Evolutionary conservation across 2,113 vertebrate genomes (phyloP).

Genomic region (Desmodus rotundus): DNA sequence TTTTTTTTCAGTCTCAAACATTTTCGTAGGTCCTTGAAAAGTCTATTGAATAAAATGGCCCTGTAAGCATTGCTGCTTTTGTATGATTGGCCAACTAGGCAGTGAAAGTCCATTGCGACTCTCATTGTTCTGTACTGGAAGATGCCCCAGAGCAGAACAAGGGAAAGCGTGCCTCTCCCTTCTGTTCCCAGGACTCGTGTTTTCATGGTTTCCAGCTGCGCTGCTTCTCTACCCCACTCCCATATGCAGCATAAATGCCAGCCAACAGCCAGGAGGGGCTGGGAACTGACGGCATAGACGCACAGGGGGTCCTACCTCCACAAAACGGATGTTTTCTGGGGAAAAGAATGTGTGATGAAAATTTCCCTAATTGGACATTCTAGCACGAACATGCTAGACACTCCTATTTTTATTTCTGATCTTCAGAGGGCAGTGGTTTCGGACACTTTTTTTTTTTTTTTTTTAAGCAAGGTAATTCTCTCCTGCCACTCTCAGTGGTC

Average conservation of each 20-base stretch:
- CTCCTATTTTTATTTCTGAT: not conserved
- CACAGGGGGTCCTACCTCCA: too few relatives aligned
- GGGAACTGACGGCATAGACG: too few relatives aligned
- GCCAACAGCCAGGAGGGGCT: not conserved
- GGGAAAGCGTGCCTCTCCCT: not conserved
- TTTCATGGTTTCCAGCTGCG: not conserved
- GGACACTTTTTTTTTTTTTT: not conserved
- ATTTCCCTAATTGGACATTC: not conserved
- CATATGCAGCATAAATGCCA: accelerated
- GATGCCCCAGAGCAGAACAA: not conserved
- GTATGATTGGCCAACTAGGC: not conserved
- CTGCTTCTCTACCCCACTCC: too few relatives aligned
- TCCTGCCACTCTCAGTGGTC: not conserved
- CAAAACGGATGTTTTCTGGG: not conserved
- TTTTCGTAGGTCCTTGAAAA: not conserved
- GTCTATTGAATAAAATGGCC: not conserved
- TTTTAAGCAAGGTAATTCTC: not conserved
- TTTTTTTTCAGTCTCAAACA: not conserved
- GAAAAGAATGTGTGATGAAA: not conserved
- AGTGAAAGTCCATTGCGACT: not conserved
- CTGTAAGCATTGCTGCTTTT: not conserved
- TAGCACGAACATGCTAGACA: too few relatives aligned
- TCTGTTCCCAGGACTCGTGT: not conserved
- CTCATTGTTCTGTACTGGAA: not conserved
- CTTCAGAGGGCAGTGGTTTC: not conserved